A percentile compares a stretch with the other conserved stretches of the same genome.
phyloP scores from a whole-genome alignment of 2,888 invertebrate species.

The Quadriops clusia region DNA sequence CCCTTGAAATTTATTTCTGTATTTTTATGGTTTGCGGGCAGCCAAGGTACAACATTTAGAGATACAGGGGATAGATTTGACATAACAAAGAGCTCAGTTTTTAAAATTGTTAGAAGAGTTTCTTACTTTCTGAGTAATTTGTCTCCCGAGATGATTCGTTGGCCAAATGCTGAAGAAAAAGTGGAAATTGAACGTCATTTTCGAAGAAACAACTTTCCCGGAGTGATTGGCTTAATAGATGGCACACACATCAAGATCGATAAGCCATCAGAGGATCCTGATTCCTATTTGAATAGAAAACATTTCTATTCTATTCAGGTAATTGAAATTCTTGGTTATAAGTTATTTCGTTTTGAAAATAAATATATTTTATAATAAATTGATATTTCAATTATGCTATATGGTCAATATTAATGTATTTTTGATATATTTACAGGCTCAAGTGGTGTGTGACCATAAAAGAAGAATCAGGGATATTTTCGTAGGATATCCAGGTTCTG shows the following conservation, averaged over 20 bases:
- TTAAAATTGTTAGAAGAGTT: slow-evolving; percentile 10
- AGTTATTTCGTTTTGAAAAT: too few relatives aligned
- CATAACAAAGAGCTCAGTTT: slow-evolving; percentile 15
- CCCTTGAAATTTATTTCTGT: slow-evolving; percentile 12
- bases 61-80: slow-evolving; percentile 16
- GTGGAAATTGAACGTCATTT: slow-evolving; percentile 12
- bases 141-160: slow-evolving; percentile 2
- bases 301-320: slow-evolving; percentile 7
- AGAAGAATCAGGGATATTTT: slow-evolving; percentile 10
- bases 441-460: slow-evolving; percentile 13
- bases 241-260: slow-evolving; percentile 15
- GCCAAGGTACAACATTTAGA: slow-evolving; percentile 15
- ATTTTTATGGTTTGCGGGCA: slow-evolving; percentile 17
- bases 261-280: slow-evolving; percentile 13
- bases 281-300: slow-evolving; percentile 16
- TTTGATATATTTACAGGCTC: slow-evolving; percentile 14
- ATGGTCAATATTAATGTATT: too few relatives aligned
- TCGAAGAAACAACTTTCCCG: slow-evolving; percentile 13
- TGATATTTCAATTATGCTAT: too few relatives aligned
- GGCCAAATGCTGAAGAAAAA: slow-evolving; percentile 14
- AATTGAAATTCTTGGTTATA: not conserved
- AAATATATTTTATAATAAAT: too few relatives aligned
- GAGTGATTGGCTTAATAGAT: slow-evolving; percentile 11
- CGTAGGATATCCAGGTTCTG: slow-evolving; percentile 15
- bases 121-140: not conserved